These are phyloP conservation scores for Cryptocephalus moraei DNA, from an alignment of 2,888 invertebrate species.

Conservation along the genomic window DNA sequence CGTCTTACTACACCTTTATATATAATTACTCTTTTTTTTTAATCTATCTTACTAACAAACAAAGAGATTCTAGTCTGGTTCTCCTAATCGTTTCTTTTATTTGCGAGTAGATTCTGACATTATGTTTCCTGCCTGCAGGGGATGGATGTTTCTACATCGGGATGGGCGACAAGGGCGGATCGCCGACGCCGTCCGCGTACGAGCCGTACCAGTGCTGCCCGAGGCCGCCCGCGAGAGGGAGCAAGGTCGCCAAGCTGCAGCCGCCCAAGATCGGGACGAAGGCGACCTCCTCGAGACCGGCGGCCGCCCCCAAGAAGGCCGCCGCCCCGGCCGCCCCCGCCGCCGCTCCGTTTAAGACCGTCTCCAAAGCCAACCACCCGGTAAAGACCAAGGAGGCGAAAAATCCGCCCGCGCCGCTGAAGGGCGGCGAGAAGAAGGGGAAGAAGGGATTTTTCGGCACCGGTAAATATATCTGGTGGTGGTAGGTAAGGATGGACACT, in stretches of 20 bases:
- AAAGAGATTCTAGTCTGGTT: neutral
- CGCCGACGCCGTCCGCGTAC: slow-evolving; percentile 65
- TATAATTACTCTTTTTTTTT: slow-evolving; percentile 6
- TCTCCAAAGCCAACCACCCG: slow-evolving; percentile 27
- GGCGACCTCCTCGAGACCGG: neutral
- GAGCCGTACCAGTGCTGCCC: slow-evolving; percentile 91
- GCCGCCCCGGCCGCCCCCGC: slow-evolving; percentile 31
- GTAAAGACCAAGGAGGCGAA: slow-evolving; percentile 11
- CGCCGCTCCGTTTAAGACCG: slow-evolving; percentile 33
- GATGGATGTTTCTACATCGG: slow-evolving; percentile 96
- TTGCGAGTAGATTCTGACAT: slow-evolving; percentile 51
- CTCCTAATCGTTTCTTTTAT: slow-evolving; percentile 7
- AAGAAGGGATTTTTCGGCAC: slow-evolving; percentile 78
- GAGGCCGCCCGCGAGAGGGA: slow-evolving; percentile 67
- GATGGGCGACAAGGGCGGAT: slow-evolving; percentile 75
- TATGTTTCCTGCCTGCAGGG: slow-evolving; percentile 75
- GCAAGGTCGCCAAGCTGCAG: slow-evolving; percentile 71
- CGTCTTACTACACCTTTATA: slow-evolving; percentile 5
- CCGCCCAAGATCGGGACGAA: slow-evolving; percentile 26
- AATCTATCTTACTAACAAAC: slow-evolving; percentile 22
- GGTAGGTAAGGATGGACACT: slow-evolving; percentile 42
- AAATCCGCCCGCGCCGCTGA: slow-evolving; percentile 38
- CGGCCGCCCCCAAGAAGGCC: slow-evolving; percentile 23
- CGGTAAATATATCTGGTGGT: slow-evolving; percentile 77
- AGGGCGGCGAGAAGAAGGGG: slow-evolving; percentile 50